Percentiles rank a stretch among this genome's conserved stretches.
Conservation (phyloP, 1,140 invertebrate genomes). For the Heliconius himera region DNA sequence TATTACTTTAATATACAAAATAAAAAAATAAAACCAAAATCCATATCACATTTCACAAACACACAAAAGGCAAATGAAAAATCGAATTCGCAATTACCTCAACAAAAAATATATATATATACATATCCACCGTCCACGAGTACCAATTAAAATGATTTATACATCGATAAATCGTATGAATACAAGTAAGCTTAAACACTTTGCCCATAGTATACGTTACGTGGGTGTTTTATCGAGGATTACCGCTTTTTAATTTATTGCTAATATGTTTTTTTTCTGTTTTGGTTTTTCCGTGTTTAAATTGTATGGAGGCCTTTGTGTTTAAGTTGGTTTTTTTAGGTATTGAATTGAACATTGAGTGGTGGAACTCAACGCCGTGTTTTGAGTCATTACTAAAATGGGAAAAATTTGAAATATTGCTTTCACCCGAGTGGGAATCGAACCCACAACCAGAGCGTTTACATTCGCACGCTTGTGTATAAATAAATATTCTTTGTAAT, state of each 20-base stretch:
- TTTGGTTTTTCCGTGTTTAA: not conserved
- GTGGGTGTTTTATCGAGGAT: constrained; percentile 1
- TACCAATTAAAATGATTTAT: constrained; percentile 2
- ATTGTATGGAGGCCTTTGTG: not conserved
- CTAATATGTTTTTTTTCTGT: not conserved
- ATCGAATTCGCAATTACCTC: not conserved
- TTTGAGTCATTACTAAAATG: no score
- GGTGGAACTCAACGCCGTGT: no score
- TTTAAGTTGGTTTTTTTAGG: no score
- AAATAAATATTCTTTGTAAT: no score
- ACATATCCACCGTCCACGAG: not conserved
- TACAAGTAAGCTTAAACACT: not conserved
- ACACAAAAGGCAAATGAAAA: constrained; percentile 2
- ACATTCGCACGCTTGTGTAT: no score
- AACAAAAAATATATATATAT: not conserved
- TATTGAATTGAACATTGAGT: no score
- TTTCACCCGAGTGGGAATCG: no score
- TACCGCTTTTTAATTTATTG: not conserved
- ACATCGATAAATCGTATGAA: not conserved
- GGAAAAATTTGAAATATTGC: no score
- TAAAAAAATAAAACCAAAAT: no score
- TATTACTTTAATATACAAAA: no score
- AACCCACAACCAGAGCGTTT: no score
- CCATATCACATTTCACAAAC: not conserved
- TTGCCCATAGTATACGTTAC: not conserved